Conservation (phyloP, 2,888 invertebrate genomes). For the Lithophane ornitopus region DNA sequence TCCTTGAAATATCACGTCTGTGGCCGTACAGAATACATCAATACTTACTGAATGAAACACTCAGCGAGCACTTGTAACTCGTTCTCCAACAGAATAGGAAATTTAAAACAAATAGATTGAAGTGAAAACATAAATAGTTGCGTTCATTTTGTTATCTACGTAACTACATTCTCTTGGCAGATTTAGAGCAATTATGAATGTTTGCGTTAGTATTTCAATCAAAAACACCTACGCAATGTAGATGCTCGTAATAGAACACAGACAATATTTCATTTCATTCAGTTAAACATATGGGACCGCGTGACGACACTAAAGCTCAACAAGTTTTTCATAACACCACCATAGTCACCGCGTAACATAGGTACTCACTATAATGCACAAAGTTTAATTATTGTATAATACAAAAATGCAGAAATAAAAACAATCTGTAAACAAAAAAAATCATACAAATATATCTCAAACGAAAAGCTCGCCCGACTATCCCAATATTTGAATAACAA, state of each 20-base stretch:
- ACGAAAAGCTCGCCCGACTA: neutral
- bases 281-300: slow-evolving; percentile 10
- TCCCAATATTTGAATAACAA: slow-evolving; percentile 43
- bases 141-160: slow-evolving; percentile 36
- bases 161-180: slow-evolving; percentile 33
- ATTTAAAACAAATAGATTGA: slow-evolving; percentile 21
- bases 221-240: slow-evolving; percentile 34
- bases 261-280: slow-evolving; percentile 49
- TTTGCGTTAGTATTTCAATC: slow-evolving; percentile 48
- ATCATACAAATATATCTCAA: slow-evolving; percentile 12
- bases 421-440: slow-evolving; percentile 4
- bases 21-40: slow-evolving; percentile 28
- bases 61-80: neutral
- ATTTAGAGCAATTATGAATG: slow-evolving; percentile 48
- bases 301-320: slow-evolving; percentile 40
- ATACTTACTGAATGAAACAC: slow-evolving; percentile 27
- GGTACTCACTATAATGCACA: neutral
- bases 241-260: slow-evolving; percentile 27
- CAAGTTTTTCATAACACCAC: slow-evolving; percentile 44
- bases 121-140: slow-evolving; percentile 29
- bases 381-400: neutral
- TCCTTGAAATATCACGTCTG: slow-evolving; percentile 43
- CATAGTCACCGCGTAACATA: slow-evolving; percentile 8
- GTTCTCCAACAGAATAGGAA: slow-evolving; percentile 21
- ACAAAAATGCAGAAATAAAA: slow-evolving; percentile 1